A percentile compares a stretch with the other conserved stretches of the same genome.
phyloP scores from a whole-genome alignment of 2,797 vertebrate species.

The Synanceia verrucosa region DNA sequence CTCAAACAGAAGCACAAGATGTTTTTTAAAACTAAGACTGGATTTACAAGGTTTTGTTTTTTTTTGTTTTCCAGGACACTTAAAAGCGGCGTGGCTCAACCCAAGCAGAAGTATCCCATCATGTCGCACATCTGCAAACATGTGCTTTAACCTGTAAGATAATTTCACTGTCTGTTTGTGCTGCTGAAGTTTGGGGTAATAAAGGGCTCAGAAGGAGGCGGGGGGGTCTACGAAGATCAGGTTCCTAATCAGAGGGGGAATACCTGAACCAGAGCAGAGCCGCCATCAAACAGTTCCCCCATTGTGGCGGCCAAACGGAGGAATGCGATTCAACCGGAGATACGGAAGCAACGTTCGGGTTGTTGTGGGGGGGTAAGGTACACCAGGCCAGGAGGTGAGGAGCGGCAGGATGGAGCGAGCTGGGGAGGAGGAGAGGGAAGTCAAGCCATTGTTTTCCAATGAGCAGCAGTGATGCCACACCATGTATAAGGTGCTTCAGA shows the following conservation, averaged over 20 bases:
- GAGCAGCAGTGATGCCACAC: not conserved
- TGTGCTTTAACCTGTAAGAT: conserved; percentile 9
- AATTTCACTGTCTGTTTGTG: conserved; percentile 19
- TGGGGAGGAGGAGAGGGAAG: not conserved
- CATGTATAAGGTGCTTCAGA: not conserved
- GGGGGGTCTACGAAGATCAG: conserved; percentile 63
- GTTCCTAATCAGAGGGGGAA: conserved; percentile 77
- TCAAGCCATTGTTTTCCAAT: not conserved
- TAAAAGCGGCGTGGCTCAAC: not conserved
- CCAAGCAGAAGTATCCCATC: not conserved
- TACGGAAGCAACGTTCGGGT: conserved; percentile 52
- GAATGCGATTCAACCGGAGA: conserved; percentile 82
- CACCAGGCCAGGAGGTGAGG: conserved; percentile 44
- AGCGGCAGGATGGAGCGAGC: not conserved
- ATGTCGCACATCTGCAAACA: conserved; percentile 11
- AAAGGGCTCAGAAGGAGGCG: not conserved
- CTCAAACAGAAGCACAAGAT: not conserved
- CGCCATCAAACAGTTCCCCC: conserved; percentile 79
- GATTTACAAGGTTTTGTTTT: not conserved
- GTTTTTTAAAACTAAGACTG: not conserved
- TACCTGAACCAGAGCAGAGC: conserved; percentile 76
- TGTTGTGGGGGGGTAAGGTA: conserved; percentile 53
- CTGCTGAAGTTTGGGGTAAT: not conserved
- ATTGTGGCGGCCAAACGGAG: conserved; percentile 74
- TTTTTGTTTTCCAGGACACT: not conserved